Evolutionary conservation across 2,113 vertebrate species (phyloP).

Genomic region (Loxodonta africana): DNA sequence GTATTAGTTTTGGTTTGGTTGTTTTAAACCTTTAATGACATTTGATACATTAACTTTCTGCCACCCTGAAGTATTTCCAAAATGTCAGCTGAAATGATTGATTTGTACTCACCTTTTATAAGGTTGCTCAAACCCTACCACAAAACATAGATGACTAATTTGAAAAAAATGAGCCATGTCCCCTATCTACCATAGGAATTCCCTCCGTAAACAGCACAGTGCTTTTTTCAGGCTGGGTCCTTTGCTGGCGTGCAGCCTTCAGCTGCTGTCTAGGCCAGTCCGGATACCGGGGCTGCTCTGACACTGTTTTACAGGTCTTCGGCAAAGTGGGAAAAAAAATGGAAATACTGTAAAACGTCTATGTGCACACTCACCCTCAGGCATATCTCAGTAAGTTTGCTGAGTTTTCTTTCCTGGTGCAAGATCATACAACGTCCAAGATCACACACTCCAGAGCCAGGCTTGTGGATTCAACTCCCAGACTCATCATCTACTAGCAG

Average conservation of each 20-base stretch:
- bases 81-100: conserved; percentile 77
- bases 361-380: not conserved
- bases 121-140: conserved; percentile 21
- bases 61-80: conserved; percentile 63
- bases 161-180: conserved; percentile 33
- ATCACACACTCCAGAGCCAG: not conserved
- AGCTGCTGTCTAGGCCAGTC: not conserved
- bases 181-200: not conserved
- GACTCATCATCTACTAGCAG: not conserved
- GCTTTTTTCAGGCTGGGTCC: not conserved
- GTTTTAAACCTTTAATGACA: conserved; percentile 71
- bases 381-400: not conserved
- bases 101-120: conserved; percentile 60
- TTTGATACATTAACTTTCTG: conserved; percentile 70
- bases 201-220: not conserved
- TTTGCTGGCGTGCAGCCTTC: not conserved
- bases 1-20: conserved; percentile 46
- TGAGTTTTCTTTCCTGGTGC: not conserved
- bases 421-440: not conserved
- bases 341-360: not conserved
- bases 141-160: not conserved
- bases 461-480: not conserved
- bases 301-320: not conserved
- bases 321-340: not conserved
- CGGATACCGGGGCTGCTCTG: not conserved